Base-by-base conservation (phyloP, 35 echinoderm and acorn worm species). In the Anneissia japonica region DNA sequence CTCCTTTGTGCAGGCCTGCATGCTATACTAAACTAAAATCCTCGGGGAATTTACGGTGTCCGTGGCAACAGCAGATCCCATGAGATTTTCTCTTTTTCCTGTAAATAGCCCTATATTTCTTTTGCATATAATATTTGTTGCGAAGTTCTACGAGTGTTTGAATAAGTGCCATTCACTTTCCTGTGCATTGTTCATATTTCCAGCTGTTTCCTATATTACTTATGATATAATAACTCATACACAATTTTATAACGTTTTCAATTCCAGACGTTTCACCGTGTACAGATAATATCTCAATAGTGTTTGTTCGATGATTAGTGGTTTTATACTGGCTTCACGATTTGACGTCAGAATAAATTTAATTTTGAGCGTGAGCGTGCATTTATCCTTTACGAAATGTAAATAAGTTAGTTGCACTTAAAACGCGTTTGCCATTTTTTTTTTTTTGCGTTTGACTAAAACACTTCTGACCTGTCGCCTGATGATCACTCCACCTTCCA, bases 131-230 rank as follows among this genome's bases (percentile, higher is more conserved):
- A n/a, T n/a, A n/a, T n/a, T 64, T 64, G 51, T 64, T 64, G 4
- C 4, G 21, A 16, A 64, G 51, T 64, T 64, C 1, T 3, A 2
- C 11, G 51, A 64, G 5, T 23, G 21, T 64, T 64, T 64, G 51
- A 64, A 64, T 23, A 23, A 64, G 5, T 64, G 51, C 51, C 26
- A 16, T 64, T 64, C 1, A 64, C 10, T 64, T 64, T 64, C 51
- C 51, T 6, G 51, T 12, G 21, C 21, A 64, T 64, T 64, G 51
- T 64, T 64, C 51, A 9, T 16, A 2, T 64, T 64, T 64, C 2
- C 51, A 64, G 51, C 51, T 64, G 51, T 64, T 64, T 64, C 51
- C 51, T 64, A 64, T 64, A 64, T 64, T 64, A 64, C 51, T 64
- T 64, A 64, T 64, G 21, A 64, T 64, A 64, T 64, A 9, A 64